Evolutionary conservation across 2,797 vertebrate genomes (phyloP), one percentile per base, ranked within the genome.

Genomic region (Morelia viridis): DNA sequence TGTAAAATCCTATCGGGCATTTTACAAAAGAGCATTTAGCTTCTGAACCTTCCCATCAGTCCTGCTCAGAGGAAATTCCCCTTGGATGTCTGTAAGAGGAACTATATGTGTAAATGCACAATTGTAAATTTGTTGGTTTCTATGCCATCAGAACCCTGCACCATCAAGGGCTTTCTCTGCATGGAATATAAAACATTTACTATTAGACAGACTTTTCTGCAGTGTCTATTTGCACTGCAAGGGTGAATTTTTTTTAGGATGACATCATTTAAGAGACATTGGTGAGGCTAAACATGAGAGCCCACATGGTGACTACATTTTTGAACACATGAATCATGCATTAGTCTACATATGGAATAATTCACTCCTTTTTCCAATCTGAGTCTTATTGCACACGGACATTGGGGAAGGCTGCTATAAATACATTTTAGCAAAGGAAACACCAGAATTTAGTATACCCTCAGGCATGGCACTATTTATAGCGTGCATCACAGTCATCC

Each of bases 401-500:
- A 28, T 26, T 31, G 7, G 41, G 41, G 41, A 80, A 46, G 71
- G 19, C 2, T 57, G 53, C 84, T 56, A 76, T 76, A 76, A 76
- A 76, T 76, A 76, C 22, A 76, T 76, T 76, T 46, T 80, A 80
- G 41, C 71, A 5, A 10, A 46, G 41, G 71, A 80, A 80, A n/a
- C 13, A 62, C 76, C 35, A 2, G 56, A 88, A 64, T 58, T 17
- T 56, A 91, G 93, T 94, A 94, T 26, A 88, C 83, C 95, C 94
- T 94, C 91, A 94, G 95, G 91, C 53, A 92, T n/a, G 11, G 84
- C 92, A 91, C 65, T 65, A 65, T 89, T 80, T 80, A 80, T 80
- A 80, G 71, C 3, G 1, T 24, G 35, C 71, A 80, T 46, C 71
- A 80, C 71, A 80, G 71, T 80, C 71, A 80, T 46, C 22, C 9